Conservation (phyloP, 2,888 invertebrate genomes). For the Acrobasis consociella region DNA sequence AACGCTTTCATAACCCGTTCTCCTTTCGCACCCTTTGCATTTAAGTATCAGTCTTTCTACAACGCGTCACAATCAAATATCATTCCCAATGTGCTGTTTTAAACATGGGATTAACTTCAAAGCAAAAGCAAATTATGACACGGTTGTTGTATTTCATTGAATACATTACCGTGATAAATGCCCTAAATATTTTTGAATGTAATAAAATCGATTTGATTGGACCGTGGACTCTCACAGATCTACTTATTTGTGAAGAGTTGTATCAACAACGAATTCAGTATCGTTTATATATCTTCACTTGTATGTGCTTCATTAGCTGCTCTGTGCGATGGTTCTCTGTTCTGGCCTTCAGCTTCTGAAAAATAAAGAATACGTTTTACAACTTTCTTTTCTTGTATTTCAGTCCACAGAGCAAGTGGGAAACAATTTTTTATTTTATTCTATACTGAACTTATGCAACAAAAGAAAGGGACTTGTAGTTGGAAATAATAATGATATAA, state of each 20-base stretch:
- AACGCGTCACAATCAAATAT: conserved; percentile 53
- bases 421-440: too few species aligned
- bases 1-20: conserved; percentile 41
- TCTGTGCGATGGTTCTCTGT: conserved; percentile 69
- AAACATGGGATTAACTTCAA: background rate
- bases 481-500: too few species aligned
- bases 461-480: too few species aligned
- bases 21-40: conserved; percentile 44
- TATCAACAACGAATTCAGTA: conserved; percentile 7
- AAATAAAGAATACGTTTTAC: conserved; percentile 28
- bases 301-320: conserved; percentile 55
- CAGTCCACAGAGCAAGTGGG: too few species aligned
- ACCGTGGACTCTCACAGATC: conserved; percentile 44
- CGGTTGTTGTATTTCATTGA: conserved; percentile 20
- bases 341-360: conserved; percentile 68
- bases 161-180: conserved; percentile 28
- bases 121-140: conserved; percentile 10
- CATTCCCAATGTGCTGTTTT: too few species aligned
- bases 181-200: background rate
- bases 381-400: too few species aligned
- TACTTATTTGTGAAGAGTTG: conserved; percentile 32
- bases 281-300: conserved; percentile 37
- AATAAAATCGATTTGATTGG: conserved; percentile 36
- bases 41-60: conserved; percentile 69
- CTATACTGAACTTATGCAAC: too few species aligned